Conservation (phyloP, 2,797 vertebrate species). For the Todus mexicanus region DNA sequence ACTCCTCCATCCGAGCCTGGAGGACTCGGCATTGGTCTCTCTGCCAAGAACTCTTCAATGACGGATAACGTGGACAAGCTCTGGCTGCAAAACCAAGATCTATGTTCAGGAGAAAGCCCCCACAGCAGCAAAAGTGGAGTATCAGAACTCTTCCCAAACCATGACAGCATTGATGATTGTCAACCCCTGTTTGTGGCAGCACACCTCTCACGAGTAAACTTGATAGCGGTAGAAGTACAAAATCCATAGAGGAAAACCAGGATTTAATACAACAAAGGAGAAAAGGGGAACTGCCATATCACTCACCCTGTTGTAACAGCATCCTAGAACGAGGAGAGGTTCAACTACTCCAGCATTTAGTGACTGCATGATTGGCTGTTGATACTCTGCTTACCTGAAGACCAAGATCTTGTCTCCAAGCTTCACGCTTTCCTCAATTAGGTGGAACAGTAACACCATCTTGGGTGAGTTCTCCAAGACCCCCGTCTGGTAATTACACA, state of each 20-base stretch:
- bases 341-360: neutral
- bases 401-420: constrained; percentile 94
- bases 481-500: constrained; percentile 88
- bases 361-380: neutral
- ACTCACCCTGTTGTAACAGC: neutral
- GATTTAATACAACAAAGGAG: neutral
- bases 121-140: neutral
- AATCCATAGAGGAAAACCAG: neutral
- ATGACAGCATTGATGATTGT: neutral
- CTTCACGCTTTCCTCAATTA: constrained; percentile 93
- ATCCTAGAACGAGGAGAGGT: neutral
- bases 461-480: constrained; percentile 96
- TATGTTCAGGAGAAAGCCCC: neutral
- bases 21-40: constrained; percentile 82
- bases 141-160: neutral
- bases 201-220: neutral
- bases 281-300: neutral
- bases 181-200: neutral
- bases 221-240: neutral
- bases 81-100: constrained; percentile 81
- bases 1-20: constrained; percentile 75
- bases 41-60: constrained; percentile 94
- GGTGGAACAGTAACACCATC: constrained; percentile 95
- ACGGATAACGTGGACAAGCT: constrained; percentile 95
- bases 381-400: constrained; percentile 84